Evolutionary conservation across 2,113 vertebrate species (phyloP).

Genomic region (Anguilla rostrata): DNA sequence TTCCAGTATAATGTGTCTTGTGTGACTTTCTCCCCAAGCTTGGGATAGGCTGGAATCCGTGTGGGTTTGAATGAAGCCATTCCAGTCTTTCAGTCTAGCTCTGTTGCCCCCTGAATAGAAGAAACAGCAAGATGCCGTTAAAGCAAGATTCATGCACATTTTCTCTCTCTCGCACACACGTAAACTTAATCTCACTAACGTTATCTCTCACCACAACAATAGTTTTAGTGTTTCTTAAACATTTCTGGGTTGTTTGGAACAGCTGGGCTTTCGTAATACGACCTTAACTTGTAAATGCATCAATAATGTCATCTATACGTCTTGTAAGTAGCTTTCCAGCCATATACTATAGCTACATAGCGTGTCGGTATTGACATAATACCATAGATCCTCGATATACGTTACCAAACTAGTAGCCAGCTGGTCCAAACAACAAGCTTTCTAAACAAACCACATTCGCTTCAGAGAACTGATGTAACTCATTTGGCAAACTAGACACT

Average conservation of each 20-base stretch:
- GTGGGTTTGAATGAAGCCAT: constrained; percentile 90
- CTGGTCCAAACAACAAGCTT: not conserved
- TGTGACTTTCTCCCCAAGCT: constrained; percentile 80
- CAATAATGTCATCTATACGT: not conserved
- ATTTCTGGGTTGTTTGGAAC: no score
- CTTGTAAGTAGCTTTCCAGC: not conserved
- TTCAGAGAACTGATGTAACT: not conserved
- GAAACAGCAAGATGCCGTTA: not conserved
- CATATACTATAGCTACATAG: no score
- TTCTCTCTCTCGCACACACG: no score
- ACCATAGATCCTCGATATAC: no score
- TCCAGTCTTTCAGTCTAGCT: constrained; percentile 1
- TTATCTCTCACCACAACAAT: no score
- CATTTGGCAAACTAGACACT: not conserved
- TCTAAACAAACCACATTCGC: not conserved
- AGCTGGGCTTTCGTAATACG: no score
- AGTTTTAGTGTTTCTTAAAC: no score
- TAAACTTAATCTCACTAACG: no score
- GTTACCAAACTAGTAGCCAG: constrained; percentile 15
- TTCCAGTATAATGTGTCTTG: constrained; percentile 94
- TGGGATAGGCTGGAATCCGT: constrained; percentile 76
- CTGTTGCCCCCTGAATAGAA: not conserved
- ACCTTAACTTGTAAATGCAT: not conserved
- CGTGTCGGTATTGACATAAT: no score
- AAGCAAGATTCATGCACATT: not conserved